Evolutionary conservation across 2,113 vertebrate genomes (phyloP).

Genomic region (Rana temporaria): DNA sequence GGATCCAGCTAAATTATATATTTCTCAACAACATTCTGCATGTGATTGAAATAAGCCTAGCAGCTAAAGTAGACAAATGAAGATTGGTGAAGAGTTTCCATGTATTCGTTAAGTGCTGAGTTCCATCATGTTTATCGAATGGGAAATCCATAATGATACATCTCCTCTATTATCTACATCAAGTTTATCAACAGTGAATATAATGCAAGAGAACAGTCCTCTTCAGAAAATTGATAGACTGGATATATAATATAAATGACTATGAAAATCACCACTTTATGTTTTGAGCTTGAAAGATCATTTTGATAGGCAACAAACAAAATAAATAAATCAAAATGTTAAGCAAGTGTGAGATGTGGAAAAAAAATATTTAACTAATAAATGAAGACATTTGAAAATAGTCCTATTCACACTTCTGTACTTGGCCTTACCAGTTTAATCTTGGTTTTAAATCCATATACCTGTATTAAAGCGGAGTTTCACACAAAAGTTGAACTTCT

Average conservation of each 20-base stretch:
- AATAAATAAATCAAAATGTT: neutral
- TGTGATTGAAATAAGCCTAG: slow-evolving; percentile 4
- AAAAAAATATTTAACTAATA: neutral
- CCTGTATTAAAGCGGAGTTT: too few species aligned
- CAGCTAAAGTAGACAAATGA: slow-evolving; percentile 10
- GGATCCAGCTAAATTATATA: slow-evolving; percentile 10
- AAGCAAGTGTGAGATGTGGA: neutral
- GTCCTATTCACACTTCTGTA: too few species aligned
- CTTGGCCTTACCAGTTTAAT: too few species aligned
- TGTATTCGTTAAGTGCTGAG: slow-evolving; percentile 2
- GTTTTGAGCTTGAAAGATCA: too few species aligned
- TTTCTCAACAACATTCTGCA: slow-evolving; percentile 23
- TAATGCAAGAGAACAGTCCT: slow-evolving; percentile 14
- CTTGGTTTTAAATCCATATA: too few species aligned
- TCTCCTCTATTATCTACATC: slow-evolving; percentile 44
- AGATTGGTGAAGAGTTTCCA: slow-evolving; percentile 3
- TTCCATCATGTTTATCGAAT: slow-evolving; percentile 50
- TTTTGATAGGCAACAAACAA: neutral
- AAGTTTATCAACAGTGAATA: slow-evolving; percentile 45
- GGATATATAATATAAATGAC: slow-evolving; percentile 14
- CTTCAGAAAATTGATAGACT: slow-evolving; percentile 22
- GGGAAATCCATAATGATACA: slow-evolving; percentile 51
- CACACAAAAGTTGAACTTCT: too few species aligned
- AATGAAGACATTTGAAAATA: too few species aligned
- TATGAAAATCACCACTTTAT: neutral